Conservation (phyloP, 2,888 invertebrate species). For the Neoascia interrupta region DNA sequence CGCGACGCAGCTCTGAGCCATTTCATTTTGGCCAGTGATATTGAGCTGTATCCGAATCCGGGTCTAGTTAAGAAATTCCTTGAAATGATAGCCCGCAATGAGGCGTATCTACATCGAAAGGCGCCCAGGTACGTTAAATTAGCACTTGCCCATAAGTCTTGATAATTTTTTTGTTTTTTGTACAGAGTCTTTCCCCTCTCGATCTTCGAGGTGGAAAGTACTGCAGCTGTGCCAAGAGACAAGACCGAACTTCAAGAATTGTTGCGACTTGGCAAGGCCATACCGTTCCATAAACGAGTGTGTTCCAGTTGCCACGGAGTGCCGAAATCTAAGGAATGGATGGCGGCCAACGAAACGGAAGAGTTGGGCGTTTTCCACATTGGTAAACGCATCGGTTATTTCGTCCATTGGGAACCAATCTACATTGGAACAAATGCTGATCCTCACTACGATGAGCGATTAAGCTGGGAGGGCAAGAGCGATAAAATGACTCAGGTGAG, state of each 20-base stretch:
- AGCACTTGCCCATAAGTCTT: not conserved
- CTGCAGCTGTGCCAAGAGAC: constrained; percentile 84
- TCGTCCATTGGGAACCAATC: constrained; percentile 95
- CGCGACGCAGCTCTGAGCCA: constrained; percentile 90
- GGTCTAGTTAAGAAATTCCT: constrained; percentile 89
- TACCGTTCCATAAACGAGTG: constrained; percentile 94
- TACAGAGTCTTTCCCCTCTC: constrained; percentile 94
- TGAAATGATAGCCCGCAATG: constrained; percentile 89
- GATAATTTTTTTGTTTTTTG: no score
- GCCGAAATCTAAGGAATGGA: constrained; percentile 92
- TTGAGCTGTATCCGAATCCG: constrained; percentile 94
- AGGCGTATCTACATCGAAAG: constrained; percentile 83
- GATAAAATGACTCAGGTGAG: constrained; percentile 97
- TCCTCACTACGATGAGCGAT: constrained; percentile 93
- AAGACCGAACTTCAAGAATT: constrained; percentile 87
- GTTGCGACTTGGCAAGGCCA: constrained; percentile 88
- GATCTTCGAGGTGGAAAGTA: constrained; percentile 91
- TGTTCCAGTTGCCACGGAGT: constrained; percentile 94
- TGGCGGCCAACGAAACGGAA: constrained; percentile 85
- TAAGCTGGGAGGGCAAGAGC: constrained; percentile 96
- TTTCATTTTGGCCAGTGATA: constrained; percentile 91
- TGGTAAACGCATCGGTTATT: constrained; percentile 89
- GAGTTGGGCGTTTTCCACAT: constrained; percentile 89
- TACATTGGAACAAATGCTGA: constrained; percentile 94
- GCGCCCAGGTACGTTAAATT: constrained; percentile 80